Evolutionary conservation across 1,140 invertebrate species (phyloP), one percentile per base, ranked within the genome.

Genomic region (Phenacoccus solenopsis): DNA sequence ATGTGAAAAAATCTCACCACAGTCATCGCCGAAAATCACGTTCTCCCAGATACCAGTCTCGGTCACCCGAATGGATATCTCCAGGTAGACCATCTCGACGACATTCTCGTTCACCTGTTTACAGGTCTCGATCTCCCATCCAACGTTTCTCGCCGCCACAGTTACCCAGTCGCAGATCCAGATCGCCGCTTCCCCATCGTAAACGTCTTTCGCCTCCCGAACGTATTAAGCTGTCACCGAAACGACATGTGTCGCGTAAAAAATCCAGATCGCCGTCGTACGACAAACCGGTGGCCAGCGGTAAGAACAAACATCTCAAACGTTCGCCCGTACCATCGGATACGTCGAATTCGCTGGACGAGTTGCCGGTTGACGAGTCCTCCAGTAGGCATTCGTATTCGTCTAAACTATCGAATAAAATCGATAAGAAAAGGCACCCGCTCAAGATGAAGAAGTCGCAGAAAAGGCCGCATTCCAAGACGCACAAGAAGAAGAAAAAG

Each of bases 401-500:
- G 12, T 16, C 10, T 24, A 64, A 64, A 27, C 2, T 64, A 3
- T 64, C 59, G 4, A 27, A 9, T 27, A 64, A 64, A 27, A 13
- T 10, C 12, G 59, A 64, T 25, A 64, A 64, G 59, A 64, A 64
- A 27, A 64, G 25, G 59, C 25, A 64, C 21, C 2, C 21, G 2
- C 9, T 64, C 12, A 64, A 64, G 25, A 27, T 27, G 59, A 64
- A 64, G 25, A 64, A 64, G 25, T 27, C 59, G 59, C 22, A 24
- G 59, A 64, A 64, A 64, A 64, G 21, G 59, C 25, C 59, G 21
- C 59, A 64, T 64, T 64, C 59, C 1, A 64, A 64, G 20, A 5
- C 59, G 25, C 59, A 64, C 21, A 64, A 64, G 21, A 64, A 64
- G 59, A 64, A 64, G 25, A 64, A 27, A 20, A 64, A 27, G 16